Evolutionary conservation across 2,797 vertebrate genomes (phyloP), one percentile per base, ranked within the genome.

Genomic region (Dipus sagitta): DNA sequence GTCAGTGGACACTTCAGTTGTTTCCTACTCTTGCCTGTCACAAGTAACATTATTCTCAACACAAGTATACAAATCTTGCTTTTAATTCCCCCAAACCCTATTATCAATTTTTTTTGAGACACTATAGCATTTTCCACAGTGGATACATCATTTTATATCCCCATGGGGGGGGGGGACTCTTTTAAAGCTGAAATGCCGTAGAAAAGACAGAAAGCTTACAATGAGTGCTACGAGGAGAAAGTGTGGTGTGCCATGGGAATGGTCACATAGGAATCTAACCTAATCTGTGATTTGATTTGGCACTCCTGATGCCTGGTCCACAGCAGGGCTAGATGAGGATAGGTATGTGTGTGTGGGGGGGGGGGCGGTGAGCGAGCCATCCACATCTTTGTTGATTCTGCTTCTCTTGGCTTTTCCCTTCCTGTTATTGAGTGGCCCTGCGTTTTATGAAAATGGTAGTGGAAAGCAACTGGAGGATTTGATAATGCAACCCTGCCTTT

Each of bases 81-180:
- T 94, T 80, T 60, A 64, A 17, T 85, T 90, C 15, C 87, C 23
- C 32, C 12, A 38, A 10, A 2, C 52, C 23, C 64, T 92, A 34
- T 92, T 93, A 78, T 92, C 68, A 52, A 20, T 47, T 83, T 88
- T 89, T 76, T 93, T 91, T 85, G 82, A 96, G 88, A 18, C 79
- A 52, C 38, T 70, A 71, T 88, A 54, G 20, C 26, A 6, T 92
- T 96, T 91, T 93, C 65, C 42, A 83, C 58, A 92, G 34, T 83
- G 68, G 11, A 21, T 82, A 21, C 0, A 80, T 84, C 72, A 91
- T 79, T 83, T 91, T 93, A 54, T 24, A 83, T 76, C 88, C 52
- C 34, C 38, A 85, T 60, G 54, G 13, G 76, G 91, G 79, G 13
- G 76, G 92, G 79, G 26, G 80, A 82, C 21, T 84, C 26, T 93